A percentile compares a stretch with the other conserved stretches of the same genome.
Conservation (phyloP, 2,113 vertebrate species). For the Tachuris rubrigastra region DNA sequence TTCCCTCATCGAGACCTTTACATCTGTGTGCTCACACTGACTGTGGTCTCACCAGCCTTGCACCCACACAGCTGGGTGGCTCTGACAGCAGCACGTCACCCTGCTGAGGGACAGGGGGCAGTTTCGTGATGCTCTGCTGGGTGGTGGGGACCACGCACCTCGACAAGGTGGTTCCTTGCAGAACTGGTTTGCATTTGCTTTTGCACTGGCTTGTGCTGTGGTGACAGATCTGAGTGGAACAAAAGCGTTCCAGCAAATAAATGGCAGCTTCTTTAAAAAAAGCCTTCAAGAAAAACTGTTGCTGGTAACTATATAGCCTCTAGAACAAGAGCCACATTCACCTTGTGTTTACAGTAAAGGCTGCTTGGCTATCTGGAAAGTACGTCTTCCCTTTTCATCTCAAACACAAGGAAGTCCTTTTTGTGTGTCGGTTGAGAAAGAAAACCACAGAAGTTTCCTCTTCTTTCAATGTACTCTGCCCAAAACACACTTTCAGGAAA, state of each 20-base stretch:
- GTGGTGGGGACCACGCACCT: not conserved
- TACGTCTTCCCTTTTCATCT: not conserved
- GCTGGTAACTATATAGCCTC: accelerated
- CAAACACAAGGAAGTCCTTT: conserved; percentile 8
- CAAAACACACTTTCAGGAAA: not conserved
- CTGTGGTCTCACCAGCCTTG: not conserved
- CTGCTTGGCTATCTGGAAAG: not conserved
- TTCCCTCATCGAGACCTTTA: not conserved
- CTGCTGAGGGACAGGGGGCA: not conserved
- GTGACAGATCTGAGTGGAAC: not conserved
- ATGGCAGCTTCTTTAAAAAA: not conserved
- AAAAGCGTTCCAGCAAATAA: not conserved
- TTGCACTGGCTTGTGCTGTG: accelerated
- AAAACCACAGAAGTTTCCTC: conserved; percentile 46
- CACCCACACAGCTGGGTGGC: accelerated
- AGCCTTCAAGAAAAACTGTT: not conserved
- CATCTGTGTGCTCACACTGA: accelerated
- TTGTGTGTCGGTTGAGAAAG: conserved; percentile 5
- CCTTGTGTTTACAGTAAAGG: not conserved
- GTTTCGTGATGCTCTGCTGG: not conserved
- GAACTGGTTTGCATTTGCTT: not conserved
- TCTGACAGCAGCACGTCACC: not conserved
- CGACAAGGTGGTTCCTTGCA: not conserved
- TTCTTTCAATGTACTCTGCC: not conserved
- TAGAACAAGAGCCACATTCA: conserved; percentile 7